These are phyloP conservation scores for Mallotus villosus DNA, from an alignment of 2,797 vertebrate species.

Conservation along the genomic window DNA sequence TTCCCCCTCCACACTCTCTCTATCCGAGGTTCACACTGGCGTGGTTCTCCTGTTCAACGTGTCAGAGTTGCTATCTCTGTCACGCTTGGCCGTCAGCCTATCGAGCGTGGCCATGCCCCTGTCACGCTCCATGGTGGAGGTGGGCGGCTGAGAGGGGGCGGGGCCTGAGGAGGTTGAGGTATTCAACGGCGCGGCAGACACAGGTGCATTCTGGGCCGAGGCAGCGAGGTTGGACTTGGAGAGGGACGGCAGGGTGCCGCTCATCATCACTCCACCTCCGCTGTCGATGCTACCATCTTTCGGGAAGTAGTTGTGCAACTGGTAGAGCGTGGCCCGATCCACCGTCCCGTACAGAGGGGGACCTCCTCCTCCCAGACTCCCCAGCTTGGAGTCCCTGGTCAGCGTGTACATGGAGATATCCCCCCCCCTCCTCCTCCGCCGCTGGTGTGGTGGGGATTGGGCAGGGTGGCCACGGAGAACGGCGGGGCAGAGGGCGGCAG, in stretches of 20 bases:
- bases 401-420: constrained; percentile 85
- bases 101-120: constrained; percentile 77
- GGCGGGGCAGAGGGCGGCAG: constrained; percentile 74
- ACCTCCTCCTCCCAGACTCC: constrained; percentile 65
- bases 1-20: constrained; percentile 8
- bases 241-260: constrained; percentile 75
- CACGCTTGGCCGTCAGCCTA: constrained; percentile 75
- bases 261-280: constrained; percentile 60
- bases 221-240: constrained; percentile 83
- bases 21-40: constrained; percentile 70
- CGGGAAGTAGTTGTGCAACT: constrained; percentile 91
- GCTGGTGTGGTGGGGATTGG: constrained; percentile 78
- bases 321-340: constrained; percentile 82
- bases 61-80: constrained; percentile 85
- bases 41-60: constrained; percentile 92
- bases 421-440: constrained; percentile 55
- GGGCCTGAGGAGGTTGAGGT: constrained; percentile 64
- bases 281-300: constrained; percentile 74
- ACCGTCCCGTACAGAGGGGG: constrained; percentile 76
- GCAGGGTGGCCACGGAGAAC: constrained; percentile 89
- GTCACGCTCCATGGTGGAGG: constrained; percentile 79
- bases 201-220: constrained; percentile 65
- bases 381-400: constrained; percentile 74
- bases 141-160: constrained; percentile 57
- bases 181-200: constrained; percentile 68